Conservation (phyloP, 1,140 invertebrate genomes). For the Goniozus legneri region DNA sequence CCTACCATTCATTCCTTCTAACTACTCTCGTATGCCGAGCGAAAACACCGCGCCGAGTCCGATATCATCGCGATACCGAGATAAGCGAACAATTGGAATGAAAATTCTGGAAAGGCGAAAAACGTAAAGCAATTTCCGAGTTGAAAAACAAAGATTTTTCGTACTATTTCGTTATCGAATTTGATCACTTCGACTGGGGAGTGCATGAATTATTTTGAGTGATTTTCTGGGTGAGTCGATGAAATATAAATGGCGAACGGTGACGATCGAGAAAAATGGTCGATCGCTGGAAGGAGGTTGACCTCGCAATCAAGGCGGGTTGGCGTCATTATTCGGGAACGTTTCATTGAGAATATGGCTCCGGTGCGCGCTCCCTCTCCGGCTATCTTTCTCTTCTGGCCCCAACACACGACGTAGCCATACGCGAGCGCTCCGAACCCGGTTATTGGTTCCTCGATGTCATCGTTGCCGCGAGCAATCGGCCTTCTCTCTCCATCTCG, state of each 20-base stretch:
- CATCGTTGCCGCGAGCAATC: slow-evolving; percentile 47
- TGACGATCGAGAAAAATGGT: neutral
- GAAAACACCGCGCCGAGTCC: no score
- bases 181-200: no score
- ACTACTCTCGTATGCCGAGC: no score
- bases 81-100: neutral
- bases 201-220: no score
- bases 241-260: neutral
- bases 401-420: neutral
- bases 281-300: neutral
- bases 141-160: no score
- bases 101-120: neutral
- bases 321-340: slow-evolving; percentile 19
- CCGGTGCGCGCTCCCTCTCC: slow-evolving; percentile 4
- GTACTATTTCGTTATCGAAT: no score
- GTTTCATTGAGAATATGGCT: slow-evolving; percentile 27
- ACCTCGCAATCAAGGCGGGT: slow-evolving; percentile 11
- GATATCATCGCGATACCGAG: no score
- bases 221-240: no score
- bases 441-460: slow-evolving; percentile 51
- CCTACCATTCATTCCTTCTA: slow-evolving; percentile 2
- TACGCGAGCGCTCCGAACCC: slow-evolving; percentile 15
- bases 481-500: slow-evolving; percentile 44
- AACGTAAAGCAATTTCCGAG: neutral
- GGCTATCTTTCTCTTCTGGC: no score